A percentile compares a stretch with the other conserved stretches of the same genome.
Evolutionary conservation across 2,113 vertebrate genomes (phyloP).

Genomic region (Henicopernis longicauda): DNA sequence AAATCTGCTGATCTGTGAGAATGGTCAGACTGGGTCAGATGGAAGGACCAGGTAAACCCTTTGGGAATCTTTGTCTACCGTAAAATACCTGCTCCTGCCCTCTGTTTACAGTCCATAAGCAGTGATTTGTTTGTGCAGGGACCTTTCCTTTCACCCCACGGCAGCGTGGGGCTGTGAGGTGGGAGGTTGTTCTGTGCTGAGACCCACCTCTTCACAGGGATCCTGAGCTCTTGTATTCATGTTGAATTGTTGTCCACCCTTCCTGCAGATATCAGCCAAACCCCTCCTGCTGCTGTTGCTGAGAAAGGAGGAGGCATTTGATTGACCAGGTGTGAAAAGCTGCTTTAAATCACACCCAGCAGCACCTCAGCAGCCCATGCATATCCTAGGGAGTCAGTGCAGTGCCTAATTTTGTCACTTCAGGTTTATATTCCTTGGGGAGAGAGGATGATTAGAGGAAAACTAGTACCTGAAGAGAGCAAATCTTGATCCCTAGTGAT

Average conservation of each 20-base stretch:
- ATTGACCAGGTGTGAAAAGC: neutral
- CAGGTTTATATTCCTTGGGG: neutral
- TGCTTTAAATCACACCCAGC: neutral
- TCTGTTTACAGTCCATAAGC: neutral
- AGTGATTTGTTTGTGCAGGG: neutral
- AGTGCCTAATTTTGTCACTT: neutral
- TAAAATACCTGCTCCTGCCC: neutral
- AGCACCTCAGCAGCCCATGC: neutral
- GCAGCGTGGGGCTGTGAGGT: neutral
- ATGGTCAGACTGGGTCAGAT: neutral
- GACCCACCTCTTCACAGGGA: rapidly evolving
- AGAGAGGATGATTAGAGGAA: neutral
- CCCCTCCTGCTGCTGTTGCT: neutral
- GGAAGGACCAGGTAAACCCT: neutral
- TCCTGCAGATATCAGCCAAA: neutral
- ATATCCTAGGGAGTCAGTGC: neutral
- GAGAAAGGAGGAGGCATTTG: neutral
- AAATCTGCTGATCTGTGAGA: neutral
- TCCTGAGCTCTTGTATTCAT: neutral
- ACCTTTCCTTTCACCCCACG: neutral
- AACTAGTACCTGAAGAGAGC: neutral
- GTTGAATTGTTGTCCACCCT: neutral
- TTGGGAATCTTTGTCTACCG: neutral
- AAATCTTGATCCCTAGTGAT: neutral
- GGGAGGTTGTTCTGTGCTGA: neutral